A percentile compares a stretch with the other conserved stretches of the same genome.
Conservation (phyloP, 2,113 vertebrate genomes). For the Bos indicus region DNA sequence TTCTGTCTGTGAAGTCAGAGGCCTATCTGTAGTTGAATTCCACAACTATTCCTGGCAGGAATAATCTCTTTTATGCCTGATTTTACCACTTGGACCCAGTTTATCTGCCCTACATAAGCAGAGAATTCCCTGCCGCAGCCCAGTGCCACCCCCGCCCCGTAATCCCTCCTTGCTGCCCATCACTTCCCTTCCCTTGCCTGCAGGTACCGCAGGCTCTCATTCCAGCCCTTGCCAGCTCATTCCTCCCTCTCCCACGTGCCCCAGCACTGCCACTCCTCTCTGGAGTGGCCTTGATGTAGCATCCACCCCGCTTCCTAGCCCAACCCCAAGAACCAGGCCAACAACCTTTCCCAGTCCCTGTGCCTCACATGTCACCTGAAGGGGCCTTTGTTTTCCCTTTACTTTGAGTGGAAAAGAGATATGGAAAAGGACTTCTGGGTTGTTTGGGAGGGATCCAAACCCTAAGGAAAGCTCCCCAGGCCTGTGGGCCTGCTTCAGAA, state of each 20-base stretch:
- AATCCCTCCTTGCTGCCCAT: background rate
- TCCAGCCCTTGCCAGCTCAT: background rate
- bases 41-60: background rate
- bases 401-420: background rate
- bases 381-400: slow-evolving; percentile 7
- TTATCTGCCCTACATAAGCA: background rate
- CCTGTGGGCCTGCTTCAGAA: background rate
- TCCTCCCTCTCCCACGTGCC: background rate
- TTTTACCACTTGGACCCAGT: background rate
- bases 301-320: background rate
- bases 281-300: background rate
- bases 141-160: fast-evolving
- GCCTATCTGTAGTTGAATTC: background rate
- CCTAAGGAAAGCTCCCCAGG: background rate
- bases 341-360: background rate
- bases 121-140: background rate
- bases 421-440: background rate
- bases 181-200: background rate
- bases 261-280: background rate
- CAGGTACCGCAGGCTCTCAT: background rate
- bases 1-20: background rate
- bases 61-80: background rate
- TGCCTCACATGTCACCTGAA: background rate
- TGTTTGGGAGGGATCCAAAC: background rate
- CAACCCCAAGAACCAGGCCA: background rate